Conservation (phyloP, 2,888 invertebrate genomes). For the Lepeophtheirus nordmannii region DNA sequence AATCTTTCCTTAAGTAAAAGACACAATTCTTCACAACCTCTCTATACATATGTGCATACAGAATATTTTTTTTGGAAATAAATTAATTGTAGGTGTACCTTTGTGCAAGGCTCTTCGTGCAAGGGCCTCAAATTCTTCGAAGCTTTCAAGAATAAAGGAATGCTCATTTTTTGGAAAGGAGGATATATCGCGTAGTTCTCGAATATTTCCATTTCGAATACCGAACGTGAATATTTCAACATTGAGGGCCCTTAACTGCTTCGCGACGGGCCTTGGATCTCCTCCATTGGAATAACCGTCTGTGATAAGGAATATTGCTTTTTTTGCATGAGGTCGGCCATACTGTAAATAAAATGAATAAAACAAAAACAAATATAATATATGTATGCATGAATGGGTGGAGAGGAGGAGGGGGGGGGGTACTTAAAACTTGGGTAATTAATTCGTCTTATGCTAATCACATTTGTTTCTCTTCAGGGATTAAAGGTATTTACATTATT, state of each 20-base stretch:
- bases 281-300: slow-evolving; percentile 50
- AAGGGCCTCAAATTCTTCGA: slow-evolving; percentile 51
- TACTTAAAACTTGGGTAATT: too few relatives aligned
- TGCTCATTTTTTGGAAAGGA: slow-evolving; percentile 47
- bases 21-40: too few relatives aligned
- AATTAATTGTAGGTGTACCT: slow-evolving; percentile 37
- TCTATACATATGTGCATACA: too few relatives aligned
- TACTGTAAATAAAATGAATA: slow-evolving; percentile 3
- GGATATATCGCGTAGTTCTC: slow-evolving; percentile 47
- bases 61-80: too few relatives aligned
- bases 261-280: slow-evolving; percentile 47
- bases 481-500: too few relatives aligned
- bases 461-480: too few relatives aligned
- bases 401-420: too few relatives aligned
- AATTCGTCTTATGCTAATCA: too few relatives aligned
- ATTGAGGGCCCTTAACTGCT: slow-evolving; percentile 37
- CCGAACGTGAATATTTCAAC: slow-evolving; percentile 41
- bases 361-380: too few relatives aligned
- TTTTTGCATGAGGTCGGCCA: slow-evolving; percentile 40
- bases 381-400: too few relatives aligned
- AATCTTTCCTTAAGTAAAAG: too few relatives aligned
- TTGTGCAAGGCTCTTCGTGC: slow-evolving; percentile 50
- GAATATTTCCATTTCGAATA: slow-evolving; percentile 48
- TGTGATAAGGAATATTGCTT: slow-evolving; percentile 50
- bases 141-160: slow-evolving; percentile 50